A percentile compares a stretch with the other conserved stretches of the same genome.
Evolutionary conservation across 2,888 invertebrate species (phyloP).

Genomic region (Ophraella communa): DNA sequence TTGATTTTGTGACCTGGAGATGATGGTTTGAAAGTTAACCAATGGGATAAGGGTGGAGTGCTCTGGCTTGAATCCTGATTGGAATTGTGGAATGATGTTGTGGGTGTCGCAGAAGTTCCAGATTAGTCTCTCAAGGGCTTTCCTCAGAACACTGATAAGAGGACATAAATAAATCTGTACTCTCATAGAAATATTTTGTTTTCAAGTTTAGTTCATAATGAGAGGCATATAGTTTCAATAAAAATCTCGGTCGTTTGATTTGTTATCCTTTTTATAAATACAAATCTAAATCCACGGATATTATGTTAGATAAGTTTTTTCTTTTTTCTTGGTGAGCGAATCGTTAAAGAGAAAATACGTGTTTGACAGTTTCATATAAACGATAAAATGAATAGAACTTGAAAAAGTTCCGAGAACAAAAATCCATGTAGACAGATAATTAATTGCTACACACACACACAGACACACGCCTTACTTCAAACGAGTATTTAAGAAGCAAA

Average conservation of each 20-base stretch:
- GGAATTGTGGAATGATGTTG: no score
- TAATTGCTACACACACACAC: conserved; percentile 51
- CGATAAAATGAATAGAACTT: conserved; percentile 51
- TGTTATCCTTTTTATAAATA: conserved; percentile 10
- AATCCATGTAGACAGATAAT: conserved; percentile 52
- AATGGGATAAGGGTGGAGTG: no score
- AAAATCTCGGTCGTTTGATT: not conserved
- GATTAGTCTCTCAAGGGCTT: no score
- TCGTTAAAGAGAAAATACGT: conserved; percentile 36
- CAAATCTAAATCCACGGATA: conserved; percentile 27
- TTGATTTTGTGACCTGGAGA: no score
- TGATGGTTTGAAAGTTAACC: no score
- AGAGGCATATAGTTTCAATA: not conserved
- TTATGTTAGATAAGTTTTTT: conserved; percentile 36
- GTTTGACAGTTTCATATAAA: conserved; percentile 51
- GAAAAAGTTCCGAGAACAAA: conserved; percentile 51
- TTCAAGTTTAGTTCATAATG: not conserved
- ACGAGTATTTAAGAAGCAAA: conserved; percentile 49
- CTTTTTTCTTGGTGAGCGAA: conserved; percentile 25
- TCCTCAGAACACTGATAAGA: no score
- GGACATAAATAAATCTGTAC: no score
- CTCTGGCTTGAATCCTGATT: no score
- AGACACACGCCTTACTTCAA: conserved; percentile 42
- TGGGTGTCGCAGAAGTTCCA: no score
- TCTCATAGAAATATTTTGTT: no score